Conservation (phyloP, 2,888 invertebrate species). For the Camptogramma bilineatum region DNA sequence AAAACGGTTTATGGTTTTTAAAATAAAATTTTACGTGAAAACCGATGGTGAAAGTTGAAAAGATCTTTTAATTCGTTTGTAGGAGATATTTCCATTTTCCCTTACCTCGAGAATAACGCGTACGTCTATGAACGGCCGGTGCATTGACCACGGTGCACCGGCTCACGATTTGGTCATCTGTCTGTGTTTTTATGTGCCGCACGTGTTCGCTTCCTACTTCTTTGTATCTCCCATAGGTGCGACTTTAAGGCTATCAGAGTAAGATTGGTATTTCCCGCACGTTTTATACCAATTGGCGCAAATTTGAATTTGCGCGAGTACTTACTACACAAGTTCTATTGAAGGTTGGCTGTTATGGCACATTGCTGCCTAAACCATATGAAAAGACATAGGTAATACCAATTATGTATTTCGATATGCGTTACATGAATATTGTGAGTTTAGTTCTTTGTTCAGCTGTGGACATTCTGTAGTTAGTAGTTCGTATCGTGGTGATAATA, state of each 20-base stretch:
- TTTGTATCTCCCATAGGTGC: constrained; percentile 50
- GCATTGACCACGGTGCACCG: constrained; percentile 44
- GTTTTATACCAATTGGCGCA: constrained; percentile 48
- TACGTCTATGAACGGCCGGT: constrained; percentile 35
- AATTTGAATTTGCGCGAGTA: constrained; percentile 38
- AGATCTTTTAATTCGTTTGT: not conserved
- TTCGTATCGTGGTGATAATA: too few relatives aligned
- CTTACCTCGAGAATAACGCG: not conserved
- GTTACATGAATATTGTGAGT: too few relatives aligned
- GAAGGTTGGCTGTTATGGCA: not conserved
- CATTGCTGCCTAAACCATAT: not conserved
- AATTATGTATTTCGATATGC: too few relatives aligned
- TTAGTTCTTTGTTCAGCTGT: too few relatives aligned
- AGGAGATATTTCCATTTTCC: not conserved
- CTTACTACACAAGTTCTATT: not conserved
- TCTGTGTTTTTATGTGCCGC: constrained; percentile 47
- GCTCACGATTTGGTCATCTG: constrained; percentile 40
- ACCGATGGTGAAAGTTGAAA: not conserved
- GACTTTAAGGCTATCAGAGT: constrained; percentile 45
- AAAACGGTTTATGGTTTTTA: too few relatives aligned
- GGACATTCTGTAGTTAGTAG: too few relatives aligned
- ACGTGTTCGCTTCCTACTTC: constrained; percentile 56
- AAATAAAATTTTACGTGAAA: too few relatives aligned
- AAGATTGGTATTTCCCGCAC: constrained; percentile 39
- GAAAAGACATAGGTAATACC: too few relatives aligned